Base-by-base conservation (phyloP, 1,140 invertebrate genomes). In the Steinernema feltiae region DNA sequence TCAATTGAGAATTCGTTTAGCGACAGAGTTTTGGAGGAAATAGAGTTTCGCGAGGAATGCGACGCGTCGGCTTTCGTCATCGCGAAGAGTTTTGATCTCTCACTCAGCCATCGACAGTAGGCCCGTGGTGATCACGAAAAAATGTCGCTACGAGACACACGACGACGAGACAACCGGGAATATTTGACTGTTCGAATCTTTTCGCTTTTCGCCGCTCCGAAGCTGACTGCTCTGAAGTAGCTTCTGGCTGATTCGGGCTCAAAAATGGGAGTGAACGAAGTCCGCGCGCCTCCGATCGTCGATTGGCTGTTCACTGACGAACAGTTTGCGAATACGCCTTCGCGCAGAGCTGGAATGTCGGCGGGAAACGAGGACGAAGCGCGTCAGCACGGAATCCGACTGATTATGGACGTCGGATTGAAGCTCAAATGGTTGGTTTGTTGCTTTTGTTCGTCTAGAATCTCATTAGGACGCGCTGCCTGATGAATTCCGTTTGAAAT, bases 351-450 rank as follows among this genome's bases (percentile, higher is more conserved):
- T 21, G 70, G 70, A 21, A 71, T 71, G 32, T 32, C 32, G 21
- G 15, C 32, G 2, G 32, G 70, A 30, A 35, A 35, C 30, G 72
- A 73, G 70, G 48, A 48, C 7, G 30, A 72, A 27, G 31, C 30
- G 31, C 7, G 72, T 12, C 69, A 53, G 2, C 31, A 73, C 31
- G 72, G 72, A 2, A 69, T 69, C 27, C 72, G 72, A 71, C 72
- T 73, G 12, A 73, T 73, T 71, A 35, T 73, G 48, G 72, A 73
- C 63, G 70, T 73, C 48, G 72, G 72, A 17, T 27, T 31, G 15
- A 53, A 73, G 30, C 27, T 73, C 7, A 73, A 72, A 15, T 73
- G 31, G 72, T 73, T 15, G 27, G 72, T 73, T 17, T 72, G n/a
- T n/a, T n/a, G n/a, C n/a, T n/a, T n/a, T n/a, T n/a, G n/a, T n/a